phyloP scores from a whole-genome alignment of 1,140 invertebrate species.

The Venturia canescens region DNA sequence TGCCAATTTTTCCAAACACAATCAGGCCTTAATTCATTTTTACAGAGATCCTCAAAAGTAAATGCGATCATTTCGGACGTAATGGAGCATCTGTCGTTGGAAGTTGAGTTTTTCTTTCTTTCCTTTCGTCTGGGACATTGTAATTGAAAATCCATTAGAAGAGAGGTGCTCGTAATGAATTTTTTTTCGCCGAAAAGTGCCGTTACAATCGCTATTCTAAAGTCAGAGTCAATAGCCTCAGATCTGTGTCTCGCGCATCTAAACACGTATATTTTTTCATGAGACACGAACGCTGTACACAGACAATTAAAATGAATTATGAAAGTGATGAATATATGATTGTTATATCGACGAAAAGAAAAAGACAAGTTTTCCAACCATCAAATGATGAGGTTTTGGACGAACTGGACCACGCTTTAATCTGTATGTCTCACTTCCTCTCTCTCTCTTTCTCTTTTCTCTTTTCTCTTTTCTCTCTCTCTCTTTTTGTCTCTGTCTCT shows the following conservation, averaged over 20 bases:
- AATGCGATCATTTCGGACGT: too few species aligned
- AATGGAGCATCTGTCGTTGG: too few species aligned
- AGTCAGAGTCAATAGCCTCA: constrained; percentile 6
- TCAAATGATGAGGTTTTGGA: constrained; percentile 6
- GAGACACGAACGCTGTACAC: not conserved
- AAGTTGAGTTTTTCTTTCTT: constrained; percentile 1
- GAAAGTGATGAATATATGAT: not conserved
- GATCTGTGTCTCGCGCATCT: constrained; percentile 6
- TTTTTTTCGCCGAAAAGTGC: not conserved
- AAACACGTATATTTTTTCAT: constrained; percentile 7
- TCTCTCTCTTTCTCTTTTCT: too few species aligned
- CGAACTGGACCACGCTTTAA: constrained; percentile 37
- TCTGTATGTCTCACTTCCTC: not conserved
- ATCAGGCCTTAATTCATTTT: not conserved
- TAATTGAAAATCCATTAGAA: not conserved
- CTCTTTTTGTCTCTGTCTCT: not conserved
- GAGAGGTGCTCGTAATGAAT: not conserved
- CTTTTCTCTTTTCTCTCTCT: too few species aligned
- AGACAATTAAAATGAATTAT: constrained; percentile 5
- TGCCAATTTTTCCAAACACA: constrained; percentile 3
- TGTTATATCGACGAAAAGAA: not conserved
- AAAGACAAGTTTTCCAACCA: not conserved
- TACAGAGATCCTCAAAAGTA: too few species aligned
- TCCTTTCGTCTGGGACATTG: not conserved
- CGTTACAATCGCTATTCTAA: constrained; percentile 14